Percentiles rank a stretch among this genome's conserved stretches.
phyloP scores from a whole-genome alignment of 2,113 vertebrate genomes.

The Heterotilapia buettikoferi region DNA sequence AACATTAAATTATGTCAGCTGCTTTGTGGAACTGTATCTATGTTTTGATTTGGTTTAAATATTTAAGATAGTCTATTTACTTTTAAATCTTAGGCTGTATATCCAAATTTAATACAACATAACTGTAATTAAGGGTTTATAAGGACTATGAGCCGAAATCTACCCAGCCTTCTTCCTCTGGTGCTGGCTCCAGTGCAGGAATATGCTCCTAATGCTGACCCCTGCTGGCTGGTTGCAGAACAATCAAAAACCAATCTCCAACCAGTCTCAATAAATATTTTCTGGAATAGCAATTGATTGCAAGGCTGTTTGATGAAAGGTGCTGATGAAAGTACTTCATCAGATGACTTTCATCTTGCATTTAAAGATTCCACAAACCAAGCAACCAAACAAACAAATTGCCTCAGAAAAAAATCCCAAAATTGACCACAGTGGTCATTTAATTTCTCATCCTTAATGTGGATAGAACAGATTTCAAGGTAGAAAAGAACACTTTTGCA shows the following conservation, averaged over 20 bases:
- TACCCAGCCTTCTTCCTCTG: neutral
- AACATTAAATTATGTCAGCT: neutral
- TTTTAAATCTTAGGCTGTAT: neutral
- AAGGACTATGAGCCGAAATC: neutral
- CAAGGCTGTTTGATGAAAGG: neutral
- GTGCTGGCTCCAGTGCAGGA: neutral
- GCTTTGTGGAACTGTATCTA: neutral
- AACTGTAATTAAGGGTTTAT: neutral
- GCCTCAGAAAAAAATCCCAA: neutral
- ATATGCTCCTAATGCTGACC: neutral
- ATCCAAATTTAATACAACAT: neutral
- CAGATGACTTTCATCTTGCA: neutral
- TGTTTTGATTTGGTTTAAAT: neutral
- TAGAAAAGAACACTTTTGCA: neutral
- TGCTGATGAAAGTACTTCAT: neutral
- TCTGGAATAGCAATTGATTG: neutral
- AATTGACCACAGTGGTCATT: neutral
- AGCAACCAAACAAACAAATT: accelerated
- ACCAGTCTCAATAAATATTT: neutral
- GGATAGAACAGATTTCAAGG: neutral
- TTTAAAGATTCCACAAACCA: neutral
- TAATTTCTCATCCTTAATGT: neutral
- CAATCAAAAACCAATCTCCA: neutral
- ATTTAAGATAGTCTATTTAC: neutral
- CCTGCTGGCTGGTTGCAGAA: slow-evolving; percentile 11